Evolutionary conservation across 2,888 invertebrate species (phyloP), one percentile per base, ranked within the genome.

Genomic region (Limnephilus marmoratus): DNA sequence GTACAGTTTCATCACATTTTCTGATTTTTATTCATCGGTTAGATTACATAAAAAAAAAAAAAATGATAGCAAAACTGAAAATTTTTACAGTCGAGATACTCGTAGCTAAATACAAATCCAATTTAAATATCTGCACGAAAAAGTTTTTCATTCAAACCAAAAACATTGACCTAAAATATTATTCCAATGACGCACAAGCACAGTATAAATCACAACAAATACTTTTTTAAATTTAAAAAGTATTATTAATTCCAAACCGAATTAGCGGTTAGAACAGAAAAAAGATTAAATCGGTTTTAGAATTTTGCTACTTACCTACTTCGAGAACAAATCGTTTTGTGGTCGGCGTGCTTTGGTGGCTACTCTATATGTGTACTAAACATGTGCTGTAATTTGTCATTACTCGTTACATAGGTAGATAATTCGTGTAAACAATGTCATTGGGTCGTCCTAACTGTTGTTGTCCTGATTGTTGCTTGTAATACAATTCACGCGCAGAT

Each of bases 381-480:
- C 37, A 24, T 15, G 90, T 90, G 81, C 11, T 81, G 49, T 82
- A 49, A 82, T 83, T 81, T 41, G 3, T 81, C 90, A 82, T 90
- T 53, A 85, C 24, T 68, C 37, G 90, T 90, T 90, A n/a, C 53
- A 34, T 82, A 90, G 90, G 90, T 87, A 90, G 92, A 93, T 89
- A 85, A 87, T 90, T 92, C 90, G 45, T 91, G 92, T 93, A 93
- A 93, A 93, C 93, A 92, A 93, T 93, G 93, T 92, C 92, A 93
- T 90, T 92, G 80, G 93, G 93, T 93, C 93, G 88, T 87, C 37
- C 90, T 93, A 93, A 93, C 93, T 93, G 93, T 93, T 37, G 86
- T 45, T 41, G 45, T 86, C 86, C 86, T 86, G 86, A 24, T 37
- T 83, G 83, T 83, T 34, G 83, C 18, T 82, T 29, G 15, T 80